Conservation (phyloP, 1,140 invertebrate genomes). For the Aphelinus certus region DNA sequence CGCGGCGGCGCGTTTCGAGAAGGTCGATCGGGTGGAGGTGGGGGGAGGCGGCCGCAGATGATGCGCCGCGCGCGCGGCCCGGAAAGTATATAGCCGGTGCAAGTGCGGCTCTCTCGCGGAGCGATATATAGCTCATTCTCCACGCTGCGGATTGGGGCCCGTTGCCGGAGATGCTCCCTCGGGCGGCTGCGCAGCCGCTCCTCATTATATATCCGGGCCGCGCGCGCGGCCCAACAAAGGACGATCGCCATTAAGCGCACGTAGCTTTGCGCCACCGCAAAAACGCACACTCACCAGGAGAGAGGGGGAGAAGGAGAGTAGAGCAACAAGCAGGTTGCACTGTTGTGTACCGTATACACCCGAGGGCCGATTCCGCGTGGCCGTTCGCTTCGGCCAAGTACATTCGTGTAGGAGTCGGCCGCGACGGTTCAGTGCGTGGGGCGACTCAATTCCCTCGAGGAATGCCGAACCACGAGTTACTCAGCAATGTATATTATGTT, state of each 20-base stretch:
- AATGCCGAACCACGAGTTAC: no score
- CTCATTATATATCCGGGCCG: constrained; percentile 21
- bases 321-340: background rate
- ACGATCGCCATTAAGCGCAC: constrained; percentile 47
- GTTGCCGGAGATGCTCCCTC: no score
- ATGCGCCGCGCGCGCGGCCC: background rate
- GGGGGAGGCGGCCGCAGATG: background rate
- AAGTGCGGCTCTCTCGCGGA: background rate
- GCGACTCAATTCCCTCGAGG: no score
- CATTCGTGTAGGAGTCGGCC: no score
- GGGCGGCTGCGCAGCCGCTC: background rate
- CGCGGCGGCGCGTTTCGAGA: no score
- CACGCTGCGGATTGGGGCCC: background rate
- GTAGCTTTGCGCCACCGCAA: constrained; percentile 7
- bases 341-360: no score
- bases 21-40: background rate
- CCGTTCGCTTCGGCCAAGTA: no score
- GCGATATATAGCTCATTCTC: constrained; percentile 13
- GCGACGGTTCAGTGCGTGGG: no score
- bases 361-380: no score
- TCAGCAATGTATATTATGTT: no score
- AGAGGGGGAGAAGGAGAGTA: constrained; percentile 40
- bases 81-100: background rate
- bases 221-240: constrained; percentile 45
- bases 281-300: constrained; percentile 8